Evolutionary conservation across 2,888 invertebrate species (phyloP).

Genomic region (Catocala nupta): DNA sequence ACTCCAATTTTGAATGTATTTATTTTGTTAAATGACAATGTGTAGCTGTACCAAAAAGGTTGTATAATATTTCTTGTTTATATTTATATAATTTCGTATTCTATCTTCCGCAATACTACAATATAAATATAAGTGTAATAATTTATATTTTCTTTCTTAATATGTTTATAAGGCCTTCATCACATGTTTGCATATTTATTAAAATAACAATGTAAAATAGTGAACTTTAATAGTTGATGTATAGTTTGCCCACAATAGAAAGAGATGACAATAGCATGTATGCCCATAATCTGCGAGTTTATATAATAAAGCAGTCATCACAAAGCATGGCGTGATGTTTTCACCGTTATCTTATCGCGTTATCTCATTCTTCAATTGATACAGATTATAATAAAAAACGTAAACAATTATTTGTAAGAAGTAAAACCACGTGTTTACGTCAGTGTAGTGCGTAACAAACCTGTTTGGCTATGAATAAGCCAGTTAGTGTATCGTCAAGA

Average conservation of each 20-base stretch:
- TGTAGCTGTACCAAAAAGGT: too few species aligned
- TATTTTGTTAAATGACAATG: too few species aligned
- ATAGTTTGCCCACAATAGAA: conserved; percentile 5
- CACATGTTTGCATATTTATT: background rate
- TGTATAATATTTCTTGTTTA: too few species aligned
- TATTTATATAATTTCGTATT: too few species aligned
- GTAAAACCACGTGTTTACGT: conserved; percentile 52
- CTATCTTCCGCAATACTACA: too few species aligned
- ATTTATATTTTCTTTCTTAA: too few species aligned
- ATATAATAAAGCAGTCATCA: conserved; percentile 20
- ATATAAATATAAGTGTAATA: too few species aligned
- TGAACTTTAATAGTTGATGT: background rate
- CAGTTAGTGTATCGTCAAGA: conserved; percentile 54
- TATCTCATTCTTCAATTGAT: conserved; percentile 42
- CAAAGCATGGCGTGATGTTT: conserved; percentile 48
- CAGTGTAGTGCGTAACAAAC: conserved; percentile 64
- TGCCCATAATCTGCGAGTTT: conserved; percentile 15
- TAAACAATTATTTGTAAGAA: conserved; percentile 48
- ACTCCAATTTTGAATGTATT: too few species aligned
- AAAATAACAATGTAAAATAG: background rate
- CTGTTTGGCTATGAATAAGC: conserved; percentile 67
- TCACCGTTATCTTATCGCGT: conserved; percentile 47
- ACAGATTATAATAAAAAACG: conserved; percentile 39
- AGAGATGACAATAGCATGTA: conserved; percentile 10
- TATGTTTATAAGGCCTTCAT: too few species aligned